phyloP scores from a whole-genome alignment of 2,888 invertebrate species.

The Cataglyphis altisquamis region DNA sequence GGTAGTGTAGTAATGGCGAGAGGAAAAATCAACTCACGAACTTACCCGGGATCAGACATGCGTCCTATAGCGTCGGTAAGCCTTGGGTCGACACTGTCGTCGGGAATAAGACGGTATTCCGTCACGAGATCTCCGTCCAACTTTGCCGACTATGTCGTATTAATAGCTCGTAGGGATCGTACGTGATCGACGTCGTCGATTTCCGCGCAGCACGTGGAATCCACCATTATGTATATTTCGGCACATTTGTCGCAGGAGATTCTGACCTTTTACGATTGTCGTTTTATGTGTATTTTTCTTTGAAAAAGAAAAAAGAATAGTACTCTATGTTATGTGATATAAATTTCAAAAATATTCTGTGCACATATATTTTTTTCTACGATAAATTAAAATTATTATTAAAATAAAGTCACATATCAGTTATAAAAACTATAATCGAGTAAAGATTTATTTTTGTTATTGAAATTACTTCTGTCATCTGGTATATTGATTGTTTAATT shows the following conservation, averaged over 20 bases:
- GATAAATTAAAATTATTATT: not conserved
- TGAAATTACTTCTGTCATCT: not conserved
- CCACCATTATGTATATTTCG: conserved; percentile 42
- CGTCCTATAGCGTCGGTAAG: conserved; percentile 68
- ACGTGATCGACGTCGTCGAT: conserved; percentile 51
- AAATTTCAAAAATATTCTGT: no score
- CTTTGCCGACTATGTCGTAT: conserved; percentile 68
- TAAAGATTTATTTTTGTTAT: not conserved
- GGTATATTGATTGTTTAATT: not conserved
- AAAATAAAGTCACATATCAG: not conserved
- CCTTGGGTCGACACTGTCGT: conserved; percentile 69
- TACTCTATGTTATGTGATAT: not conserved
- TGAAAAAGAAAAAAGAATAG: not conserved
- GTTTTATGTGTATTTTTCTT: not conserved
- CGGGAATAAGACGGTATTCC: conserved; percentile 74
- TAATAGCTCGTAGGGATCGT: conserved; percentile 63
- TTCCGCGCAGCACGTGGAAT: conserved; percentile 21
- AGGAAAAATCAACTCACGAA: conserved; percentile 71
- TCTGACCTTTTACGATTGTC: not conserved
- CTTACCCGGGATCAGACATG: conserved; percentile 74
- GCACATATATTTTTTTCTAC: not conserved
- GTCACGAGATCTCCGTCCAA: conserved; percentile 59
- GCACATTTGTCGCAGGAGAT: conserved; percentile 27
- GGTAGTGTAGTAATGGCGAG: conserved; percentile 48
- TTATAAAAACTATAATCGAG: not conserved